Evolutionary conservation across 1,140 invertebrate species (phyloP), one percentile per base, ranked within the genome.

Genomic region (Hycleus phaleratus): DNA sequence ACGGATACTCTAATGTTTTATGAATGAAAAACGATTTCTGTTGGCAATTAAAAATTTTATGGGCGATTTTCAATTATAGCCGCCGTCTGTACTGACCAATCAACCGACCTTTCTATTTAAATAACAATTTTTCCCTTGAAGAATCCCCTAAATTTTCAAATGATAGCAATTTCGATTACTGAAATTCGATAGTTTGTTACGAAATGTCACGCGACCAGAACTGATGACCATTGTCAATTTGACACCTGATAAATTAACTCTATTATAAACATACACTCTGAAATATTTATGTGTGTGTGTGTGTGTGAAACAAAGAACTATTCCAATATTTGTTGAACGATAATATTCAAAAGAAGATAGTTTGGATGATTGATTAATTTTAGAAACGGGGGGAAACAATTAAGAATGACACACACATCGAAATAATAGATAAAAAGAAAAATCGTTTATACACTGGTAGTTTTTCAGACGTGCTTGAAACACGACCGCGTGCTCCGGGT

Each of bases 191-290:
- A 32, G 32, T 51, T 62, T 62, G 61, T 62, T 62, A 48, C 18
- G 47, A 59, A 59, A 56, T 57, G 61, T 62, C 61, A 62, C 61
- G 61, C 61, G 57, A 62, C 48, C 38, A 45, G 38, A 54, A 62
- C 52, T 59, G 57, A 62, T 62, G 57, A 59, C 61, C 61, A 60
- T 62, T 62, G 61, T 62, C 61, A 62, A 38, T 26, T 49, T 62
- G 58, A 59, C 61, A 62, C 58, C 61, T 62, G 61, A 62, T 62
- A 57, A 59, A 62, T 62, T 62, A 57, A 56, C 48, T 57, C 49
- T 58, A 52, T 61, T 49, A 51, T 52, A 52, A 26, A 58, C 46
- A 50, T 49, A 32, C 32, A 4, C 32, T 32, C 4, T 32, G 32
- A 45, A 45, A 43, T 25, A 49, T 46, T 40, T 25, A 45, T 40